phyloP scores from a whole-genome alignment of 2,113 vertebrate species.

The Nettapus auritus region DNA sequence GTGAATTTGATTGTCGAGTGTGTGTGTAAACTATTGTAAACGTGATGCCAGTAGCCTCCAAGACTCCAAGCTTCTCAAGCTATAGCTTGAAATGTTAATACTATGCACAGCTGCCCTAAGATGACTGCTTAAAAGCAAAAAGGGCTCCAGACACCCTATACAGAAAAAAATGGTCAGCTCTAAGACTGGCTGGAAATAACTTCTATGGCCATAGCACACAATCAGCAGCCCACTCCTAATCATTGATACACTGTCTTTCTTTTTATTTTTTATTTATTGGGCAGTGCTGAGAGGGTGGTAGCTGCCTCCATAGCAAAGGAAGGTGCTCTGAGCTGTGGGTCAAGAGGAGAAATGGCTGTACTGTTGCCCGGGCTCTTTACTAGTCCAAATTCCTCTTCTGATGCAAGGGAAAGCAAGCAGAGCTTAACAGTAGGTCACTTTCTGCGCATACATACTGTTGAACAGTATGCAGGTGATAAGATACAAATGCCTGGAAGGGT shows the following conservation, averaged over 20 bases:
- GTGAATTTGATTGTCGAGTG: neutral
- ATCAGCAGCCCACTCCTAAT: no score
- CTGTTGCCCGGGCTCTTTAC: neutral
- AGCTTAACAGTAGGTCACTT: neutral
- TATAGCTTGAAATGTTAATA: neutral
- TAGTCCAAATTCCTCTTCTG: neutral
- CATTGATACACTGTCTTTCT: no score
- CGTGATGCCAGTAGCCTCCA: neutral
- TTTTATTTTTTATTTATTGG: no score
- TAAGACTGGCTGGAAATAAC: neutral
- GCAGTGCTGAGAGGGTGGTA: neutral
- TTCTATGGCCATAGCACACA: no score
- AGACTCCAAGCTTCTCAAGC: neutral
- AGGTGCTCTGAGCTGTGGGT: neutral
- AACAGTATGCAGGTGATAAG: neutral
- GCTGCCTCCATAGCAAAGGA: neutral
- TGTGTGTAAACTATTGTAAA: neutral
- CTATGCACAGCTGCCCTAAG: neutral
- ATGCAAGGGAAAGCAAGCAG: neutral
- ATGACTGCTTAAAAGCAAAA: neutral
- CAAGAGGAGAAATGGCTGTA: accelerated
- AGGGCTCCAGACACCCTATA: neutral
- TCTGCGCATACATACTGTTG: neutral
- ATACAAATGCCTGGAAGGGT: neutral
- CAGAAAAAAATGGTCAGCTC: neutral